phyloP scores from a whole-genome alignment of 2,888 invertebrate genomes.

The Amiota mariae region DNA sequence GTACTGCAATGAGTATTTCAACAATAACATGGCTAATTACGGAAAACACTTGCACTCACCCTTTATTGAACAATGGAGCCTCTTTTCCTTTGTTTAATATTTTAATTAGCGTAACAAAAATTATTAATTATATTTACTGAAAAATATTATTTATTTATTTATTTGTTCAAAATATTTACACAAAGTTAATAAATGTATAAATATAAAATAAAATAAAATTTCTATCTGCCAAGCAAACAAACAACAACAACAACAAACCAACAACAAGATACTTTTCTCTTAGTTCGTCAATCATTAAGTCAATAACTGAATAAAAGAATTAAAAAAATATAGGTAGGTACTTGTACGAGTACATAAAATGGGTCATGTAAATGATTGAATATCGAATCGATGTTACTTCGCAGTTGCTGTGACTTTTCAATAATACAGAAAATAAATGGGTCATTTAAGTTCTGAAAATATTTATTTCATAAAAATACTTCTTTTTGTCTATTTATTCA shows the following conservation, averaged over 20 bases:
- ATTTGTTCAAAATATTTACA: slow-evolving; percentile 11
- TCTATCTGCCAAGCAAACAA: slow-evolving; percentile 13
- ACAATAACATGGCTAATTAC: slow-evolving; percentile 22
- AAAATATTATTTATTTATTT: not conserved
- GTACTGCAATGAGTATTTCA: not conserved
- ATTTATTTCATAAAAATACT: not conserved
- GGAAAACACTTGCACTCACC: not conserved
- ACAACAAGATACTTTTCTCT: not conserved
- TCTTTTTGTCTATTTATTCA: no score
- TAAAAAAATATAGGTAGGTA: not conserved
- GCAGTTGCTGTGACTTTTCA: no score
- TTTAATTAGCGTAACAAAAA: slow-evolving; percentile 7
- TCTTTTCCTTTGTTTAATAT: not conserved
- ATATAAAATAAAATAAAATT: not conserved
- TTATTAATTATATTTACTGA: slow-evolving; percentile 12
- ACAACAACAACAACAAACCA: not conserved
- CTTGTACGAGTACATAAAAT: no score
- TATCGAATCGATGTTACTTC: no score
- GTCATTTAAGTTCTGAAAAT: slow-evolving; percentile 2
- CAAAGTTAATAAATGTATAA: not conserved
- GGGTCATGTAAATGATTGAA: no score
- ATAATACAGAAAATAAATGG: not conserved
- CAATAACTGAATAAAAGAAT: not conserved
- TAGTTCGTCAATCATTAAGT: not conserved
- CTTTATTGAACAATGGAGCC: not conserved